Evolutionary conservation across 2,113 vertebrate genomes (phyloP), one percentile per base, ranked within the genome.

Genomic region (Varanus salvator): DNA sequence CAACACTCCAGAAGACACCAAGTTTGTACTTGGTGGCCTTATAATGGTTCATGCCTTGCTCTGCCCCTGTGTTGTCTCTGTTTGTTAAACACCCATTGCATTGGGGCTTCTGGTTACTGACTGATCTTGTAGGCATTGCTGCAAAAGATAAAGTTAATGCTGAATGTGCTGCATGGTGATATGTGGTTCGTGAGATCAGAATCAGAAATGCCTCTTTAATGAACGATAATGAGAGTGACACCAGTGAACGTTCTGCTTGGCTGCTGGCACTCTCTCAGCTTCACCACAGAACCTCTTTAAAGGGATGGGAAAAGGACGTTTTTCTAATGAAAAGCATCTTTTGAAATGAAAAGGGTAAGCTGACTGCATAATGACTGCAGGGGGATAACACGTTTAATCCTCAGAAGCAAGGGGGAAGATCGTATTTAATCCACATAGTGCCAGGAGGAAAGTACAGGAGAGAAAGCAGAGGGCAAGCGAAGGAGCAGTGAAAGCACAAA

Each of bases 351-450:
- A 89, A 87, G 82, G 64, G n/a, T 86, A 91, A 93, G 68, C 88
- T 50, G 88, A 90, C 77, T 84, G 91, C 86, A 12, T 83, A 86
- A 89, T 87, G 90, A 88, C 89, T 88, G 86, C 80, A 87, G 87
- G 81, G 89, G 83, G 90, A 94, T 94, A 92, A 94, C 91, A 91
- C 0, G 3, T 27, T 89, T 94, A 96, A 94, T 96, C 93, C 94
- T 94, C 27, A 74, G 29, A 60, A 90, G 93, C 87, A 88, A 93
- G 90, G 89, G 60, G 88, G 85, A 93, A 90, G 93, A 94, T 93
- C 90, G 50, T 76, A 19, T 64, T 86, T 94, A 94, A 96, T 93
- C 95, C 88, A 19, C 0, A 2, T 64, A 84, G 87, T 69, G 23
- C 91, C 66, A 83, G 82, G 25, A 89, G 87, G 52, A 89, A 75